Conservation (phyloP, 2,113 vertebrate genomes). For the Myrmecobius fasciatus region DNA sequence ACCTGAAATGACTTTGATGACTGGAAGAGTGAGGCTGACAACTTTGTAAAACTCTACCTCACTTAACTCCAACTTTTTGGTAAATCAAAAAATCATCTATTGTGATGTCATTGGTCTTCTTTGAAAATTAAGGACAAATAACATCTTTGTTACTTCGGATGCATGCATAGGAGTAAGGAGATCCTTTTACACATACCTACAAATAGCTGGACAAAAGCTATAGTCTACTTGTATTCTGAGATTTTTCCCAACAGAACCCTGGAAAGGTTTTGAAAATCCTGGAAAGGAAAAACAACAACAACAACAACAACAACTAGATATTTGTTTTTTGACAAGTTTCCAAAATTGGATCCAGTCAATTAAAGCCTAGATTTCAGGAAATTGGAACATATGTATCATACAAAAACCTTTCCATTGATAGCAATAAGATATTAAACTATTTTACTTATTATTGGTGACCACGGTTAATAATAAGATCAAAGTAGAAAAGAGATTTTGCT, state of each 20-base stretch:
- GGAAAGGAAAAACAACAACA: not conserved
- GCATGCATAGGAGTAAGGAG: not conserved
- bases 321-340: not conserved
- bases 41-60: too few relatives aligned
- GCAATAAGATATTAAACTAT: not conserved
- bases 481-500: not conserved
- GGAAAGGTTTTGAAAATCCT: not conserved
- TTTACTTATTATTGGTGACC: not conserved
- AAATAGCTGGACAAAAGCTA: not conserved
- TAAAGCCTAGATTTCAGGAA: not conserved
- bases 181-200: not conserved
- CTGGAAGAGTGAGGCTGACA: too few relatives aligned
- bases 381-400: not conserved
- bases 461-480: not conserved
- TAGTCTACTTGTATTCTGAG: not conserved
- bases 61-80: too few relatives aligned
- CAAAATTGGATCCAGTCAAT: not conserved
- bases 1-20: not conserved
- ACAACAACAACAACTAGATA: not conserved
- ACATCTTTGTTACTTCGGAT: too few relatives aligned
- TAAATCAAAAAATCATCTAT: too few relatives aligned
- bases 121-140: too few relatives aligned
- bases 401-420: not conserved
- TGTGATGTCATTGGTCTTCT: too few relatives aligned
- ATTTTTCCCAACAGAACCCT: not conserved